A percentile compares a stretch with the other conserved stretches of the same genome.
These are phyloP conservation scores for Nephila pilipes DNA, from an alignment of 1,140 invertebrate species.

Conservation along the genomic window DNA sequence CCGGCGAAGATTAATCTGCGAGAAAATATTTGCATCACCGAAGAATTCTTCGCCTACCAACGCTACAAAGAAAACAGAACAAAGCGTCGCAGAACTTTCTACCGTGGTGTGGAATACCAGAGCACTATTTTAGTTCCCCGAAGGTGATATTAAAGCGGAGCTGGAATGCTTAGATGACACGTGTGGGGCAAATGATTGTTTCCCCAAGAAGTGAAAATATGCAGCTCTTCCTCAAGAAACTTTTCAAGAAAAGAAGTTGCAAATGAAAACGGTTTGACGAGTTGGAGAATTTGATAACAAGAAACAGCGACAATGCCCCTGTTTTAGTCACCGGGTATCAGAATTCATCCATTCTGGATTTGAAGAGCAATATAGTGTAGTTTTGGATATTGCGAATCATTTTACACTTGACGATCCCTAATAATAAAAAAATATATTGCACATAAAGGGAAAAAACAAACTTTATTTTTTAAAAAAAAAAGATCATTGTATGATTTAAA, in stretches of 20 bases:
- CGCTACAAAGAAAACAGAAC: background rate
- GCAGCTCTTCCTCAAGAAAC: background rate
- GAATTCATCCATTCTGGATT: no score
- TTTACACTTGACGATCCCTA: no score
- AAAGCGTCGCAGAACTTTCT: no score
- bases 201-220: slow-evolving; percentile 28
- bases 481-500: no score
- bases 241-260: background rate
- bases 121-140: slow-evolving; percentile 47
- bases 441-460: no score
- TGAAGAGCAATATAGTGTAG: no score
- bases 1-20: slow-evolving; percentile 58
- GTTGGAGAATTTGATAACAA: no score
- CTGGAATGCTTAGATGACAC: slow-evolving; percentile 37
- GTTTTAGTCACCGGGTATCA: no score
- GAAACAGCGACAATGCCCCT: no score
- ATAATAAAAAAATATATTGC: no score
- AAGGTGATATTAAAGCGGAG: slow-evolving; percentile 39
- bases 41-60: slow-evolving; percentile 30
- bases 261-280: background rate
- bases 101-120: slow-evolving; percentile 16
- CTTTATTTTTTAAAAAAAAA: no score
- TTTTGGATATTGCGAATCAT: no score
- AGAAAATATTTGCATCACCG: slow-evolving; percentile 62
- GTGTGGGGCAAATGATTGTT: slow-evolving; percentile 56